A percentile compares a stretch with the other conserved stretches of the same genome.
phyloP scores from a whole-genome alignment of 2,113 vertebrate species.

The Aramus guarauna region DNA sequence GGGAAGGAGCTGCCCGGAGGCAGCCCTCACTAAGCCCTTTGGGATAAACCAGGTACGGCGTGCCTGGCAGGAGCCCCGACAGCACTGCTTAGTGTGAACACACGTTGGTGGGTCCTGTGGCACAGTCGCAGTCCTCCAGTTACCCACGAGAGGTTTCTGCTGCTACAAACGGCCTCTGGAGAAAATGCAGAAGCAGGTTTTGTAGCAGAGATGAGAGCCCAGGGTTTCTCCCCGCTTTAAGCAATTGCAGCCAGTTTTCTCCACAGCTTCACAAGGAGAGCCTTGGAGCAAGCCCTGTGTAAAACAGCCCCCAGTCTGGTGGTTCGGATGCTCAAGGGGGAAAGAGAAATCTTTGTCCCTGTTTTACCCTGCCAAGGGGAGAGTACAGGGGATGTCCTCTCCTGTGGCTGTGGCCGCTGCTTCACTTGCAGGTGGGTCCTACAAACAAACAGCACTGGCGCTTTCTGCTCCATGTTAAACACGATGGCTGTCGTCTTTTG shows the following conservation, averaged over 20 bases:
- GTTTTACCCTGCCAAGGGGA: not conserved
- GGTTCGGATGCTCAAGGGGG: not conserved
- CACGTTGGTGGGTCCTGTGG: not conserved
- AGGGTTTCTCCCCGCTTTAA: not conserved
- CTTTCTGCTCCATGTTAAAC: not conserved
- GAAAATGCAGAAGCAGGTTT: not conserved
- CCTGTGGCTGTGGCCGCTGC: not conserved
- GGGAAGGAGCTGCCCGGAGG: not conserved
- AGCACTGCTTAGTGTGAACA: not conserved
- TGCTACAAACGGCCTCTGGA: not conserved
- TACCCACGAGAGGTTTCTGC: not conserved
- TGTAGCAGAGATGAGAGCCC: not conserved
- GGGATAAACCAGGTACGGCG: not conserved
- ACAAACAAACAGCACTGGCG: not conserved
- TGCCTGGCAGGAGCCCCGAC: not conserved
- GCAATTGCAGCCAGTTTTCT: not conserved
- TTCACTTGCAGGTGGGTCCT: not conserved
- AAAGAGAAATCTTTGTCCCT: not conserved
- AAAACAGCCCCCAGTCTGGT: not conserved
- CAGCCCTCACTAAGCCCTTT: not conserved
- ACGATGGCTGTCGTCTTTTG: not conserved
- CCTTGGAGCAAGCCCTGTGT: not conserved
- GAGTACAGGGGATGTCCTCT: not conserved
- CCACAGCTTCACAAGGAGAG: not conserved
- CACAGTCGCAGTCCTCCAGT: not conserved